These are phyloP conservation scores for Sitta carolinensis DNA, from an alignment of 2,797 vertebrate genomes.

Conservation along the genomic window DNA sequence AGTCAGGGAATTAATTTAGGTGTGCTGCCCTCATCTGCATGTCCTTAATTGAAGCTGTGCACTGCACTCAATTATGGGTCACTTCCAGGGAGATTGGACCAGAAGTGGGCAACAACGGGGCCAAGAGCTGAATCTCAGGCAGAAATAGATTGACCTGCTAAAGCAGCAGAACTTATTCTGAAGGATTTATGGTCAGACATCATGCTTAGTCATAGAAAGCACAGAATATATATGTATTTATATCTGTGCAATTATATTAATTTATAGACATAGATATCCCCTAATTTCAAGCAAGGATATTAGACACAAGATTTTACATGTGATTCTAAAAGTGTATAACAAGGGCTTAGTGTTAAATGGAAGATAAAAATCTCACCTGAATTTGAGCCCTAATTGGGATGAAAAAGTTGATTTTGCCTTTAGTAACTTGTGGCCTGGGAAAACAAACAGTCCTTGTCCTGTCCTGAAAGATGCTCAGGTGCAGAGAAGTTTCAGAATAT, in stretches of 20 bases:
- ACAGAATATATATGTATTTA: not conserved
- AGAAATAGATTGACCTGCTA: not conserved
- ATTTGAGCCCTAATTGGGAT: not conserved
- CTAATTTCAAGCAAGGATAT: not conserved
- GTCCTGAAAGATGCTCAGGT: not conserved
- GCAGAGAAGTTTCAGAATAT: not conserved
- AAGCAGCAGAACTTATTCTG: not conserved
- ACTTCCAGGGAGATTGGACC: not conserved
- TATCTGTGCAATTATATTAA: too few relatives aligned
- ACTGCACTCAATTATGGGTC: not conserved
- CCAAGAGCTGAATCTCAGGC: not conserved
- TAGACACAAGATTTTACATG: not conserved
- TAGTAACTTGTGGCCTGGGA: not conserved
- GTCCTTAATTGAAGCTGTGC: not conserved
- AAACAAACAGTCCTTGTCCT: not conserved
- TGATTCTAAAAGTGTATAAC: not conserved
- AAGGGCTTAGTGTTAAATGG: not conserved
- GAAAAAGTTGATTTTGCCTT: not conserved
- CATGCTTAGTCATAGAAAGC: not conserved
- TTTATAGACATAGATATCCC: not conserved
- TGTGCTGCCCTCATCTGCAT: conserved; percentile 17
- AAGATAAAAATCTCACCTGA: not conserved
- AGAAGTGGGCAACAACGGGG: not conserved
- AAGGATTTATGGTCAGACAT: not conserved
- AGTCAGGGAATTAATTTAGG: conserved; percentile 50